A percentile compares a stretch with the other conserved stretches of the same genome.
Evolutionary conservation across 2,113 vertebrate genomes (phyloP).

Genomic region (Melospiza georgiana): DNA sequence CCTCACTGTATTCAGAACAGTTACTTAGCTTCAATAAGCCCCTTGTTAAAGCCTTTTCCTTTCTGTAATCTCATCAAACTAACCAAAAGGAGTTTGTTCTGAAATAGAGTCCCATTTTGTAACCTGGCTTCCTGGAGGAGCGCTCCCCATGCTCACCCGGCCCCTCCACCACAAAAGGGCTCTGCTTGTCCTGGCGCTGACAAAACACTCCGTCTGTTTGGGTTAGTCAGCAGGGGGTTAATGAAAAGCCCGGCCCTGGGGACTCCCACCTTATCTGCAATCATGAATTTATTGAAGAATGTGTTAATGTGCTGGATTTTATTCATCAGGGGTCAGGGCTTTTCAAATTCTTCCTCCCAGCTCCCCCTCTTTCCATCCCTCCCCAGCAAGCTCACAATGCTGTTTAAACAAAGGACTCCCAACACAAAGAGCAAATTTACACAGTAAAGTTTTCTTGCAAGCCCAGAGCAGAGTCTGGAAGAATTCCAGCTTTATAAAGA

Average conservation of each 20-base stretch:
- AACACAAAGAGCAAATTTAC: constrained; percentile 91
- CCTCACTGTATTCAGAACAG: constrained; percentile 60
- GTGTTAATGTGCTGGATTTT: constrained; percentile 77
- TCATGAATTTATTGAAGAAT: constrained; percentile 75
- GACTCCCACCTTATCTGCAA: constrained; percentile 74
- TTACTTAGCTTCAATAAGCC: constrained; percentile 62
- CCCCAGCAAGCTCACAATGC: constrained; percentile 84
- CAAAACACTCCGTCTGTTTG: constrained; percentile 69
- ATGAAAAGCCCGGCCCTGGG: constrained; percentile 71
- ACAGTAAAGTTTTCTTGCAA: constrained; percentile 88
- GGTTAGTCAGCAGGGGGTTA: constrained; percentile 74
- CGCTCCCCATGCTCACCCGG: constrained; percentile 21
- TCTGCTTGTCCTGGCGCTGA: constrained; percentile 64
- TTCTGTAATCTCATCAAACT: constrained; percentile 67
- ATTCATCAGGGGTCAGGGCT: constrained; percentile 78
- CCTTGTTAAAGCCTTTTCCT: constrained; percentile 60
- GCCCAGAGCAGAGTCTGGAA: constrained; percentile 86
- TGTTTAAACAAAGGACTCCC: constrained; percentile 87
- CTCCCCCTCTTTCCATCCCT: constrained; percentile 69
- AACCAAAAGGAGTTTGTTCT: constrained; percentile 66
- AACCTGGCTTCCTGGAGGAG: constrained; percentile 50
- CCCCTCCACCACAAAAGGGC: constrained; percentile 57
- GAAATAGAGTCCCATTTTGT: constrained; percentile 61
- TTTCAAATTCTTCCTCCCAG: constrained; percentile 79
- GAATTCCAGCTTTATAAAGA: constrained; percentile 79